Evolutionary conservation across 92 coral and sea anemone genomes (phyloP).

Genomic region (Porites divaricata): DNA sequence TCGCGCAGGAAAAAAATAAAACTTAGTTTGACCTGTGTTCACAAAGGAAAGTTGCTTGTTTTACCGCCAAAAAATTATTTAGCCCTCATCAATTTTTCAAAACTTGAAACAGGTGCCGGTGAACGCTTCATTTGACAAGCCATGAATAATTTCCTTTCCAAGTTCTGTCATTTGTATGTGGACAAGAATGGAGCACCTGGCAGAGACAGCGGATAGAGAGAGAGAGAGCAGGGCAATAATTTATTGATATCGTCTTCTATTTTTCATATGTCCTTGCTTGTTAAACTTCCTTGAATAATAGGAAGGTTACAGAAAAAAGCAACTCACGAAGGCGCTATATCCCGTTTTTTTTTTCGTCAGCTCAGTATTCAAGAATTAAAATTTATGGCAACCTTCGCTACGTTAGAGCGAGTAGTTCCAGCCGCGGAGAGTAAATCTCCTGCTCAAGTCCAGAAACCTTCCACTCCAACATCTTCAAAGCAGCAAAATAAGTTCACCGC

Average conservation of each 20-base stretch:
- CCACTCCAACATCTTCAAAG: background rate
- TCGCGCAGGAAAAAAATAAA: background rate
- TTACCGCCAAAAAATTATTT: conserved; percentile 66
- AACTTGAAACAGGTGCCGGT: conserved; percentile 76
- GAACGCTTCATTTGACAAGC: conserved; percentile 80
- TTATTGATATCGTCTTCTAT: conserved; percentile 66
- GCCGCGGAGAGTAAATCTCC: conserved; percentile 17
- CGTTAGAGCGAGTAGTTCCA: conserved; percentile 6
- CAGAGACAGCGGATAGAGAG: conserved; percentile 28
- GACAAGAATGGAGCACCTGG: conserved; percentile 85
- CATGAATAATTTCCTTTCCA: conserved; percentile 83
- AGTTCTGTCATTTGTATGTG: conserved; percentile 65
- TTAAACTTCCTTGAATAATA: conserved; percentile 47
- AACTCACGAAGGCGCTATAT: background rate
- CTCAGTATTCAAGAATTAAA: background rate
- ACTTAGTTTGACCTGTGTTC: conserved; percentile 14
- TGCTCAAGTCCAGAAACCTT: conserved; percentile 24
- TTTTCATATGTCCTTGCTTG: conserved; percentile 54
- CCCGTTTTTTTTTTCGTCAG: background rate
- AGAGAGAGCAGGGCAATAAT: conserved; percentile 59
- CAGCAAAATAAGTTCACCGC: conserved; percentile 50
- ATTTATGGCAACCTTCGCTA: conserved; percentile 28
- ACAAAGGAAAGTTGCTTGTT: conserved; percentile 44
- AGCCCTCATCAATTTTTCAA: conserved; percentile 82
- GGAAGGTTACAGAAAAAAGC: background rate